Conservation (phyloP, 64 coral and sea anemone species). For the Orbicella faveolata region DNA sequence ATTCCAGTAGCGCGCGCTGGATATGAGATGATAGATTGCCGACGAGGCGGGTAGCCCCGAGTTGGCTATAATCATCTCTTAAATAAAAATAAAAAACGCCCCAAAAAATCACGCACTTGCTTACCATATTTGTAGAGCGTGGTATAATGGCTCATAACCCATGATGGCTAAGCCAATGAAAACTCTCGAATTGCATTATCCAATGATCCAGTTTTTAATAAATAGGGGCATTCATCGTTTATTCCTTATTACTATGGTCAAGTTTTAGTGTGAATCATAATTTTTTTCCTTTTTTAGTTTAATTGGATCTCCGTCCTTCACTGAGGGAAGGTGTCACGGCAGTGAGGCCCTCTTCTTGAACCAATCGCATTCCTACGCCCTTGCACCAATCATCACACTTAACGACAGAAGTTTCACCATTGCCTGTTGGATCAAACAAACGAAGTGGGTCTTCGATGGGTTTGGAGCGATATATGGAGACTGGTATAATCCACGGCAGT, state of each 20-base stretch:
- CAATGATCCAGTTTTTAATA: no score
- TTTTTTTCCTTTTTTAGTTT: neutral
- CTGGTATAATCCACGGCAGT: neutral
- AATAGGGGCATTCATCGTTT: neutral
- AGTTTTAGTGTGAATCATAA: neutral
- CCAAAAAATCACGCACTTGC: no score
- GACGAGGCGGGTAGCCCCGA: no score
- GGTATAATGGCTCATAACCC: no score
- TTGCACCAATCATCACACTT: neutral
- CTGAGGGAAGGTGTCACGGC: neutral
- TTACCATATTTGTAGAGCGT: no score
- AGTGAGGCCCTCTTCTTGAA: neutral
- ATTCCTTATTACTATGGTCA: no score
- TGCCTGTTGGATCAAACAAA: constrained; percentile 26
- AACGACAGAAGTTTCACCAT: neutral
- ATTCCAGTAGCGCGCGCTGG: no score
- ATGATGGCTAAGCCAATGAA: no score
- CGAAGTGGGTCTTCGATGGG: neutral
- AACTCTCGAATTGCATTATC: no score
- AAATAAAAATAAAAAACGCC: no score
- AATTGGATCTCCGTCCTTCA: neutral
- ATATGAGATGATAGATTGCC: no score
- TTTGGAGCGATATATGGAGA: neutral
- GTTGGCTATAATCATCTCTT: no score
- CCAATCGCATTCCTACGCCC: neutral